Conservation (phyloP, 2,797 vertebrate species). For the Hafferia zeledoni region DNA sequence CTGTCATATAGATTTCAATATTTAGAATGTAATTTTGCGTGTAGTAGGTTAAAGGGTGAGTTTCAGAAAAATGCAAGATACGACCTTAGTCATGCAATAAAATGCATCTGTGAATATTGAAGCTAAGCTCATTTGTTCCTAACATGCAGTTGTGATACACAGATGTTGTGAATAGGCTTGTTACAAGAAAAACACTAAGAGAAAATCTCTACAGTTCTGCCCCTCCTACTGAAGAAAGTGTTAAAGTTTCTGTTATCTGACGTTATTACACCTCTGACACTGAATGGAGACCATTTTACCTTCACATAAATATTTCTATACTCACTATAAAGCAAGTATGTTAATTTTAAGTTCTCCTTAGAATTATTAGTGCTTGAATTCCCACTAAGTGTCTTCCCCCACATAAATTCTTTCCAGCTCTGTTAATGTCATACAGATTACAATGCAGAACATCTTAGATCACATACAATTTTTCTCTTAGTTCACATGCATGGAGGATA, state of each 20-base stretch:
- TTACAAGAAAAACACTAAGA: background rate
- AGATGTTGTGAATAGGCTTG: background rate
- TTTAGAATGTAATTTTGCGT: background rate
- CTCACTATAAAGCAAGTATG: background rate
- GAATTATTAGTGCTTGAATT: background rate
- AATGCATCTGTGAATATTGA: background rate
- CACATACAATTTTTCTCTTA: background rate
- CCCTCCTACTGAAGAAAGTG: background rate
- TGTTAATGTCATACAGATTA: background rate
- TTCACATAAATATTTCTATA: background rate
- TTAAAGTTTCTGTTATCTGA: background rate
- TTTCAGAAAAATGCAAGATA: slow-evolving; percentile 4
- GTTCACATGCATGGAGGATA: background rate
- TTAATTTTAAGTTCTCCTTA: background rate
- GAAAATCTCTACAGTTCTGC: background rate
- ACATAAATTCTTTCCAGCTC: background rate
- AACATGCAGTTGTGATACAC: background rate
- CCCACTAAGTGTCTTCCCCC: background rate
- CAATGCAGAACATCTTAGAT: background rate
- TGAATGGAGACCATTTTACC: background rate
- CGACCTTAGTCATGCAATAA: background rate
- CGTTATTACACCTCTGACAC: background rate
- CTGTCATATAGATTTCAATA: slow-evolving; percentile 5
- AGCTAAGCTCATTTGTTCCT: background rate
- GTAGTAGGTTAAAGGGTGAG: background rate